Evolutionary conservation across 1,140 invertebrate genomes (phyloP).

Genomic region (Drosophila novamexicana): DNA sequence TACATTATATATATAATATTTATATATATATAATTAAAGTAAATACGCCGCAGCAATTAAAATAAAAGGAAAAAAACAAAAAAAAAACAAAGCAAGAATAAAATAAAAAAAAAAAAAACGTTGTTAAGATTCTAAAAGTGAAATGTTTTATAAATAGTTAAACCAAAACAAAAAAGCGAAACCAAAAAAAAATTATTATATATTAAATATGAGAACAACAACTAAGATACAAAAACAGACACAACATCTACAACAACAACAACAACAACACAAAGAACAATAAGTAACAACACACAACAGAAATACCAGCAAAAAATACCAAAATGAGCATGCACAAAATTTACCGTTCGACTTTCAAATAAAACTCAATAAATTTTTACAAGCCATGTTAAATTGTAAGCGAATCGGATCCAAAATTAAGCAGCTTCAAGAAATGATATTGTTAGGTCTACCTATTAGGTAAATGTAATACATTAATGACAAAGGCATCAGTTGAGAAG

Average conservation of each 20-base stretch:
- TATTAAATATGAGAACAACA: slow-evolving; percentile 72
- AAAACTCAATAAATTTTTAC: slow-evolving; percentile 35
- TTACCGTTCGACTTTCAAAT: slow-evolving; percentile 34
- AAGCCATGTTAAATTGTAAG: slow-evolving; percentile 40
- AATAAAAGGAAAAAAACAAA: slow-evolving; percentile 32
- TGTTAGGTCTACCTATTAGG: slow-evolving; percentile 13
- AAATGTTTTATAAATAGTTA: slow-evolving; percentile 84
- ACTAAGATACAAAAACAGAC: slow-evolving; percentile 43
- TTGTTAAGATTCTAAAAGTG: slow-evolving; percentile 84
- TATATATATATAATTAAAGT: slow-evolving; percentile 24
- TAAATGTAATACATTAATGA: slow-evolving; percentile 41
- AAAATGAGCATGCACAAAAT: slow-evolving; percentile 40
- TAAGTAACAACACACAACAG: slow-evolving; percentile 12
- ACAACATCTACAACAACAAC: slow-evolving; percentile 25
- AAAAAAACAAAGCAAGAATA: slow-evolving; percentile 61
- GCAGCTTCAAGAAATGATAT: slow-evolving; percentile 18
- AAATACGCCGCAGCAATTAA: slow-evolving; percentile 28
- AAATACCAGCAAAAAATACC: background rate
- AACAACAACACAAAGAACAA: slow-evolving; percentile 24
- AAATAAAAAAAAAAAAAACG: slow-evolving; percentile 56
- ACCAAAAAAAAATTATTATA: slow-evolving; percentile 66
- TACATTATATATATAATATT: slow-evolving; percentile 48
- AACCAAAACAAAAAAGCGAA: slow-evolving; percentile 55
- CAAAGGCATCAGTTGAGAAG: slow-evolving; percentile 34
- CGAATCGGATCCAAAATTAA: slow-evolving; percentile 31